Evolutionary conservation across 2,888 invertebrate species (phyloP).

Genomic region (Lithosia quadra): DNA sequence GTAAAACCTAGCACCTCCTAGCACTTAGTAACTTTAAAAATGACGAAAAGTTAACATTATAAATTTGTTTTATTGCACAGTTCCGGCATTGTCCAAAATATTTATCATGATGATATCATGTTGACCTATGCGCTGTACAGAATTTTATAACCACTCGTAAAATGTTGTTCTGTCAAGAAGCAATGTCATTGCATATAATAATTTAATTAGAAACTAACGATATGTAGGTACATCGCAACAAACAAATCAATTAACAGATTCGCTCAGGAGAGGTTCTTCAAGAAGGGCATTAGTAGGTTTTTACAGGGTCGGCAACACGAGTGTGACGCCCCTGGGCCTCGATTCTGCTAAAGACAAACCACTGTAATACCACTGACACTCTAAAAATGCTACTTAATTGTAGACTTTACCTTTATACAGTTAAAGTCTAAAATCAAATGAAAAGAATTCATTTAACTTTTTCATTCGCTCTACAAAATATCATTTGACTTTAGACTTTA

Average conservation of each 20-base stretch:
- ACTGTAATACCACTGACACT: no score
- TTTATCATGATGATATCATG: conserved; percentile 40
- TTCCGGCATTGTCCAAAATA: conserved; percentile 30
- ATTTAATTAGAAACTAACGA: background rate
- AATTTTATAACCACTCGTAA: conserved; percentile 37
- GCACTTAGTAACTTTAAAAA: background rate
- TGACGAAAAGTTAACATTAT: conserved; percentile 11
- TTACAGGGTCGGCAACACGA: no score
- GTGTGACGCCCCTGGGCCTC: no score
- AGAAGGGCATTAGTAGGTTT: no score
- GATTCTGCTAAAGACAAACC: no score
- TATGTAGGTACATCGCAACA: background rate
- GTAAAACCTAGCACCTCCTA: background rate
- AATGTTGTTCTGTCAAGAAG: conserved; percentile 20
- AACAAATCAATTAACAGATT: conserved; percentile 11
- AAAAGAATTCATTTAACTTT: no score
- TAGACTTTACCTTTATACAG: no score
- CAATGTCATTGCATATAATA: conserved; percentile 32
- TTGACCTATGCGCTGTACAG: conserved; percentile 30
- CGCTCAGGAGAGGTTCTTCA: no score
- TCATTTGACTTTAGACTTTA: no score
- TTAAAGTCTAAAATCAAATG: no score
- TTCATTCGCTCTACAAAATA: no score
- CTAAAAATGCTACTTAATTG: no score
- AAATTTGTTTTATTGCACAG: conserved; percentile 13